Percentiles rank a stretch among this genome's conserved stretches.
Evolutionary conservation across 2,797 vertebrate genomes (phyloP).

Genomic region (Lutjanus campechanus): DNA sequence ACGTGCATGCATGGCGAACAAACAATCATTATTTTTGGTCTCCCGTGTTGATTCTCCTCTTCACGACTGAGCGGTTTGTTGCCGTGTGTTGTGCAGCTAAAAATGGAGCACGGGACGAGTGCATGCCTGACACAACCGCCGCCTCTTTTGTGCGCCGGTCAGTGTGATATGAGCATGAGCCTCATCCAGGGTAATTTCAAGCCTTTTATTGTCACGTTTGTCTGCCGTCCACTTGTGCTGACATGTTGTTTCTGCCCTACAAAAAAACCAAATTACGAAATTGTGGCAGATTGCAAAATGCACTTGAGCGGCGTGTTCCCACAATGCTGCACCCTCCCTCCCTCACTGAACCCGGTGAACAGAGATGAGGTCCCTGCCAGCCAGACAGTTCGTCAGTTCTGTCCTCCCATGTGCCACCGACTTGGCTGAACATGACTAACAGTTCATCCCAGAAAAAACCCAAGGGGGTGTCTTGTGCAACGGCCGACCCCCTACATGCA

Average conservation of each 20-base stretch:
- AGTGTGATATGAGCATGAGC: slow-evolving; percentile 48
- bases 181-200: slow-evolving; percentile 52
- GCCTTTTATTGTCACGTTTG: slow-evolving; percentile 45
- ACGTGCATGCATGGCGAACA: slow-evolving; percentile 74
- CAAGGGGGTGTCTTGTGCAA: slow-evolving; percentile 49
- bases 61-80: slow-evolving; percentile 53
- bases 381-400: slow-evolving; percentile 52
- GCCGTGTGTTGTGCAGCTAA: slow-evolving; percentile 55
- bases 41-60: slow-evolving; percentile 63
- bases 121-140: slow-evolving; percentile 53
- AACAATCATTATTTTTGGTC: slow-evolving; percentile 80
- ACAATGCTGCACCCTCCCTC: slow-evolving; percentile 50
- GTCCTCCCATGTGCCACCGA: slow-evolving; percentile 55
- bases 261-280: slow-evolving; percentile 61
- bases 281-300: slow-evolving; percentile 62
- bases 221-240: slow-evolving; percentile 52
- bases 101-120: slow-evolving; percentile 52
- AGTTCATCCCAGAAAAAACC: slow-evolving; percentile 57
- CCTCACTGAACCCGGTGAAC: slow-evolving; percentile 13
- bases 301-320: slow-evolving; percentile 55
- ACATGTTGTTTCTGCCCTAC: slow-evolving; percentile 48
- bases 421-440: slow-evolving; percentile 64
- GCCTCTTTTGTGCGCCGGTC: slow-evolving; percentile 52
- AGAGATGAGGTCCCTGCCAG: slow-evolving; percentile 50
- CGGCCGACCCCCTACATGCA: slow-evolving; percentile 13